Evolutionary conservation across 1,140 invertebrate species (phyloP), one percentile per base, ranked within the genome.

Genomic region (Cataglyphis hispanica): DNA sequence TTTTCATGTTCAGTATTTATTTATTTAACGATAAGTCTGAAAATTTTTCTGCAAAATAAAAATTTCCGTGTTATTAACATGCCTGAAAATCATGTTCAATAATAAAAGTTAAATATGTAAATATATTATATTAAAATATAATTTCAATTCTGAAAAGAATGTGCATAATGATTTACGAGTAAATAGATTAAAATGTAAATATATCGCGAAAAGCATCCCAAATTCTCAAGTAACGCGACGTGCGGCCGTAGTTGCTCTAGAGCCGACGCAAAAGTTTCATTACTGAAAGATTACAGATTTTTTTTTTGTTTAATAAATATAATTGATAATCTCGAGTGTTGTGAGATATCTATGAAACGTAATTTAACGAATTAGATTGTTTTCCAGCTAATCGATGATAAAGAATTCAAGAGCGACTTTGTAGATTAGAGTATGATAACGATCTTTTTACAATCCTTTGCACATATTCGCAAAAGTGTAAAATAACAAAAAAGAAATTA

Each of bases 211-310:
- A 67, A 80, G 13, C 0, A 61, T 61, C 5, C 25, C 60, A 34
- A 64, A 40, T 40, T 80, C 64, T 80, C 63, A 80, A 69, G 50
- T 80, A 6, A 25, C 50, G 77, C 77, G 5, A 53, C 77, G 46
- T 69, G 43, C 64, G 22, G 56, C 66, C 63, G 50, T 80, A 80
- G 63, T 27, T 53, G 5, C 43, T 11, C 40, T 25, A 13, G 7
- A 31, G 22, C 10, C 34, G 63, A 13, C 22, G 63, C 13, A 50
- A 22, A 43, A 67, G 34, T 80, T 27, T 2, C 2, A 43, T 40
- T 34, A 6, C 10, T 10, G 16, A 50, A 0, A 4, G 8, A 53
- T 53, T 63, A 1, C 2, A 66, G 5, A 50, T 34, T 16, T n/a
- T 58, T 58, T 56, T 50, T 19, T 50, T 5, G 31, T 5, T 50